Conservation (phyloP, 37 sponge, comb jelly and placozoan species). For the Chondrilla cf. caribensis region DNA sequence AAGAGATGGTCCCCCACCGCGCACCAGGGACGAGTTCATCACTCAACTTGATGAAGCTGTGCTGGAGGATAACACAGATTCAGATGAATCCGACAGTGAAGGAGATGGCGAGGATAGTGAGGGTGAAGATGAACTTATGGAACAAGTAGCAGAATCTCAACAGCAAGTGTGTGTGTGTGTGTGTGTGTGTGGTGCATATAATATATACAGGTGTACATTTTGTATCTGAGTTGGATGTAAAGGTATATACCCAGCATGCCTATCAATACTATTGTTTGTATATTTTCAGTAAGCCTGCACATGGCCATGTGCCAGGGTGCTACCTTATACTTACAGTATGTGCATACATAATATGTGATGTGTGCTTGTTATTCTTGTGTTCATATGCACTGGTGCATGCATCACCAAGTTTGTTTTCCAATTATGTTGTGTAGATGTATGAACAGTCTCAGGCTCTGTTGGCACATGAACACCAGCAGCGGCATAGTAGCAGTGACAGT, state of each 20-base stretch:
- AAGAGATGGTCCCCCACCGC: neutral
- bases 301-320: no score
- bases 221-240: no score
- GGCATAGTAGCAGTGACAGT: neutral
- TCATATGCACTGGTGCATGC: no score
- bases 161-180: neutral
- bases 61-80: neutral
- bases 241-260: no score
- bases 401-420: no score
- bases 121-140: conserved; percentile 8
- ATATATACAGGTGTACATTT: no score
- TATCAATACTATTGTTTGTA: no score
- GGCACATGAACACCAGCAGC: conserved; percentile 46
- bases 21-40: conserved; percentile 8
- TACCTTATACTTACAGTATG: no score
- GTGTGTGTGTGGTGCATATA: no score
- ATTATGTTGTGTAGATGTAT: conserved; percentile 46
- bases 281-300: no score
- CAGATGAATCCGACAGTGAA: neutral
- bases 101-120: neutral
- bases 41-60: neutral
- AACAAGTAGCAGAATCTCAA: conserved; percentile 23
- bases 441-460: conserved; percentile 62
- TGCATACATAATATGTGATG: no score
- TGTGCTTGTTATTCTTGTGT: no score